Percentiles rank a stretch among this genome's conserved stretches.
phyloP scores from a whole-genome alignment of 2,797 vertebrate genomes.

The Hozukius guyotensis region DNA sequence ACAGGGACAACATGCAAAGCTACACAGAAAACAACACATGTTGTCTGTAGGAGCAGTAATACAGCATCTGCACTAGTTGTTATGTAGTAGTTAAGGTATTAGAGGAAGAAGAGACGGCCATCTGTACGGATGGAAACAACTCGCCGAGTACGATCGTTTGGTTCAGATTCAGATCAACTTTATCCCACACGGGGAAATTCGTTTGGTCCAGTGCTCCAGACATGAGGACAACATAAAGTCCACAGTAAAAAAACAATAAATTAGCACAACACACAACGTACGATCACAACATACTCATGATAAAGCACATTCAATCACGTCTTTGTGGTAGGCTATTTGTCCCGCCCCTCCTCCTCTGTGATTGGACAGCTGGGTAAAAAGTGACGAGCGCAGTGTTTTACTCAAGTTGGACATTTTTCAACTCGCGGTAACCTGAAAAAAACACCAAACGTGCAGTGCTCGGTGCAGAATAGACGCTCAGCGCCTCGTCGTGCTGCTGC shows the following conservation, averaged over 20 bases:
- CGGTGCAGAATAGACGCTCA: neutral
- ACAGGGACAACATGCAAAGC: neutral
- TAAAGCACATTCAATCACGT: neutral
- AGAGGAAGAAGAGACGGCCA: neutral
- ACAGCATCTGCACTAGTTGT: neutral
- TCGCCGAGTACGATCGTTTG: neutral
- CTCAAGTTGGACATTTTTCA: neutral
- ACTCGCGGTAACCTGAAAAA: neutral
- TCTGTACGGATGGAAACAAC: neutral
- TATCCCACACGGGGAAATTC: neutral
- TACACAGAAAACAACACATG: neutral
- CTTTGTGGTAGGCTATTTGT: neutral
- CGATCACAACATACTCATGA: neutral
- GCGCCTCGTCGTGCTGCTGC: too few species aligned
- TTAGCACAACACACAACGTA: neutral
- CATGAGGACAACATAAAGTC: neutral
- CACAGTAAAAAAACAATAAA: neutral
- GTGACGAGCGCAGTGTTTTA: neutral
- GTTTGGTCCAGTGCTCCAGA: neutral
- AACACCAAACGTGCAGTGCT: too few species aligned
- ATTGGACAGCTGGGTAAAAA: neutral
- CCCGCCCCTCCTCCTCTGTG: neutral
- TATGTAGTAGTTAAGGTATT: too few species aligned
- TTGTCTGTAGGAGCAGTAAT: neutral
- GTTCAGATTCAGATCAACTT: neutral